Percentiles rank a stretch among this genome's conserved stretches.
These are phyloP conservation scores for Silurus asotus DNA, from an alignment of 2,113 vertebrate genomes.

Conservation along the genomic window DNA sequence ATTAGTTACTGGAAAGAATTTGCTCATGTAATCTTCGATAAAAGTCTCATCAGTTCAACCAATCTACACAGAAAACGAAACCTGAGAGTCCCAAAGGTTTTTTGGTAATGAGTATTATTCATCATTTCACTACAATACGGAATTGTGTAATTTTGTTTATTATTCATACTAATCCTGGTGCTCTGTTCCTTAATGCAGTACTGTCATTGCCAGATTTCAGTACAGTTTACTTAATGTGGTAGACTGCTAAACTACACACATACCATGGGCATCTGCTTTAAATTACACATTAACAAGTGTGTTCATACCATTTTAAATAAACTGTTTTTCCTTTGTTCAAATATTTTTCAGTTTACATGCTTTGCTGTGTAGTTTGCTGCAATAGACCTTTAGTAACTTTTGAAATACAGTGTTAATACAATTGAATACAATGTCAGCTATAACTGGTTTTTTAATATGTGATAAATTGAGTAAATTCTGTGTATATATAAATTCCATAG, in stretches of 20 bases:
- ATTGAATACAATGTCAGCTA: not conserved
- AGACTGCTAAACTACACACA: constrained; percentile 57
- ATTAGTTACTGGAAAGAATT: constrained; percentile 10
- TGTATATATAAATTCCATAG: constrained; percentile 63
- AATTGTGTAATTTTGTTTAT: not conserved
- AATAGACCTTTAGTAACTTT: not conserved
- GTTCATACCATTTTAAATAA: not conserved
- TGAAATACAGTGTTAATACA: too few species aligned
- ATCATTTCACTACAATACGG: not conserved
- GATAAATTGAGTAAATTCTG: not conserved
- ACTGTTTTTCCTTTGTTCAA: constrained; percentile 39
- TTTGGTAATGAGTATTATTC: not conserved
- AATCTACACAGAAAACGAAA: not conserved
- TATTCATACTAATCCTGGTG: constrained; percentile 30
- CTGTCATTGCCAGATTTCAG: constrained; percentile 35
- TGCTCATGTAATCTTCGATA: not conserved
- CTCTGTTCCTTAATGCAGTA: constrained; percentile 48
- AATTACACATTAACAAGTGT: constrained; percentile 38
- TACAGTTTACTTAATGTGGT: constrained; percentile 57
- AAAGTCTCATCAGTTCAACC: not conserved
- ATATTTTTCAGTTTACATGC: not conserved
- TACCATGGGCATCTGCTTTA: constrained; percentile 62
- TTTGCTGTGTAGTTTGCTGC: not conserved
- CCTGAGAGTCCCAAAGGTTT: not conserved
- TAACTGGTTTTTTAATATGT: not conserved